Conservation (phyloP, 2,888 invertebrate genomes). For the Agonopterix arenella region DNA sequence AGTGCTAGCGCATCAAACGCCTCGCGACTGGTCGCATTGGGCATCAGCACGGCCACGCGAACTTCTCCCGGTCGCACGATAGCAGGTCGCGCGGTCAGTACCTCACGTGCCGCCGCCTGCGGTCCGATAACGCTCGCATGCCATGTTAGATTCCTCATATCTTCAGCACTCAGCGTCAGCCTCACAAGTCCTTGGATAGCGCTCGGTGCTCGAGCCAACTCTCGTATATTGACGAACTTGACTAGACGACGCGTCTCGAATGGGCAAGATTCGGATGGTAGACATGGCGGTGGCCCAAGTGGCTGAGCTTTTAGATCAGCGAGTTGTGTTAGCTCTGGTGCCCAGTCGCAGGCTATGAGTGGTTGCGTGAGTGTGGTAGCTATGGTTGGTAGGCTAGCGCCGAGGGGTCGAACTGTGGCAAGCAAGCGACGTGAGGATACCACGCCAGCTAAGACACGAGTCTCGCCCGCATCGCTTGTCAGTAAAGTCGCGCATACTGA, state of each 20-base stretch:
- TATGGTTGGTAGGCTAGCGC: constrained; percentile 12
- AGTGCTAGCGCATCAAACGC: constrained; percentile 33
- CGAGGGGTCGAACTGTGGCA: constrained; percentile 23
- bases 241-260: constrained; percentile 53
- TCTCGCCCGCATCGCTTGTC: constrained; percentile 35
- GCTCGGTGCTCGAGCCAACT: constrained; percentile 34
- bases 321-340: constrained; percentile 17
- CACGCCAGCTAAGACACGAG: constrained; percentile 23
- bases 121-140: constrained; percentile 12
- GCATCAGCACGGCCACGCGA: constrained; percentile 40
- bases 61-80: constrained; percentile 26
- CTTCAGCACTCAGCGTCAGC: constrained; percentile 26
- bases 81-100: background rate
- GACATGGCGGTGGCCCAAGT: constrained; percentile 50
- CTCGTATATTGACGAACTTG: constrained; percentile 45
- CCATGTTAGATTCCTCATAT: constrained; percentile 26
- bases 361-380: constrained; percentile 9
- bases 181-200: constrained; percentile 39
- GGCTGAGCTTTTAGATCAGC: constrained; percentile 10
- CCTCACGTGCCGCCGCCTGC: background rate
- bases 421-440: constrained; percentile 24
- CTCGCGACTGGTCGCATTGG: constrained; percentile 18
- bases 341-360: constrained; percentile 36
- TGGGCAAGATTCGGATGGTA: constrained; percentile 29
- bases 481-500: constrained; percentile 33